These are phyloP conservation scores for Drosophila oshimai DNA, from an alignment of 1,140 invertebrate genomes.

Conservation along the genomic window DNA sequence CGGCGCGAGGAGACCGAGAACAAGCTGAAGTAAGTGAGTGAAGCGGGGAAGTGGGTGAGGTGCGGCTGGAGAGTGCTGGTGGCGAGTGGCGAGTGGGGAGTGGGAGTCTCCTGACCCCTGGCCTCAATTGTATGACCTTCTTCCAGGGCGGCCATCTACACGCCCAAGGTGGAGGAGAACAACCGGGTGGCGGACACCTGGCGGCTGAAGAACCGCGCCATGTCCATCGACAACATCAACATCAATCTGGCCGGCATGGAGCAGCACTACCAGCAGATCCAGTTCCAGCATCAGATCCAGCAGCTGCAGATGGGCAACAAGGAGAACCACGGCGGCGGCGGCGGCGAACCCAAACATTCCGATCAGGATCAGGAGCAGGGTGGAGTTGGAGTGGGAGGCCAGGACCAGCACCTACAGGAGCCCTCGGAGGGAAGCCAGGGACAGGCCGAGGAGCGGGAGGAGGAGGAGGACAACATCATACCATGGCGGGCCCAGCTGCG, in stretches of 20 bases:
- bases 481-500: constrained; percentile 93
- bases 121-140: constrained; percentile 40
- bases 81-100: constrained; percentile 4
- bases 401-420: constrained; percentile 15
- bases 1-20: constrained; percentile 90
- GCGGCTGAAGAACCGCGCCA: constrained; percentile 84
- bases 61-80: constrained; percentile 5
- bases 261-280: constrained; percentile 78
- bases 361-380: constrained; percentile 2
- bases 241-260: constrained; percentile 82
- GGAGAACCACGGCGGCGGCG: constrained; percentile 80
- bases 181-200: constrained; percentile 84
- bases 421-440: background rate
- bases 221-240: constrained; percentile 86
- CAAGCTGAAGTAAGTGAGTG: constrained; percentile 86
- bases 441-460: constrained; percentile 78
- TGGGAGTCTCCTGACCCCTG: constrained; percentile 27
- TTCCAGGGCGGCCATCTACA: constrained; percentile 86
- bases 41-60: constrained; percentile 9
- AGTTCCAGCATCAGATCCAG: constrained; percentile 33
- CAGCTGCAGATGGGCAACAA: constrained; percentile 71
- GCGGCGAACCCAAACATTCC: constrained; percentile 34
- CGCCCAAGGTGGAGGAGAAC: constrained; percentile 86
- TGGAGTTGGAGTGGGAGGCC: background rate
- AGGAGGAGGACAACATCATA: constrained; percentile 88